Base-by-base conservation (phyloP, 2,888 invertebrate species). In the Pterostichus niger region DNA sequence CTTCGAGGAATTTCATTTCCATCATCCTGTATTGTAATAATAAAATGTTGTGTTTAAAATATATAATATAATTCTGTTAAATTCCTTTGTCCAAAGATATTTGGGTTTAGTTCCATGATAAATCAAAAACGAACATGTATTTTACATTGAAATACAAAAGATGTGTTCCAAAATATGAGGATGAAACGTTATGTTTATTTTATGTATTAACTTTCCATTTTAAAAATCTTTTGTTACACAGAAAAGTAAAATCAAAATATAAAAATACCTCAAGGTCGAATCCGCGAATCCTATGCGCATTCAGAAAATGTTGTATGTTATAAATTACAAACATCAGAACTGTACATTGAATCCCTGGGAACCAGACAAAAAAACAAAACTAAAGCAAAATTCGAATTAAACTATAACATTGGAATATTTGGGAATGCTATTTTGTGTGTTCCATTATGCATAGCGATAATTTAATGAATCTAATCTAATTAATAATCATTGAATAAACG, bases 401-500 rank as follows among this genome's bases (percentile, higher is more conserved):
- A 49, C 3, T n/a, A 49, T 6, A 49, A 49, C 40, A 40, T 6
- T 40, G 40, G 2, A 49, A 10, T 2, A n/a, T 49, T 40, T 40
- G 6, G 0, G n/a, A 49, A 49, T 13, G 64, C 11, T 31, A 31
- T 59, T 59, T 59, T 17, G 59, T 10, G 13, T 71, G 5, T 56
- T 56, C 9, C 17, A 17, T 56, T 56, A 71, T 64, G 31, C 33
- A 64, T 5, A 9, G 11, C n/a, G 13, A 64, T 33, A 44, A 46
- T 64, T 64, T 33, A 40, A 71, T 71, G 2, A 17, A 40, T 71
- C 24, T 61, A 40, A 44, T 71, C 44, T 71, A 71, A 71, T 68
- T 71, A 44, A 40, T 40, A 64, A 33, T n/a, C 6, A 31, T 31
- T 0, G 13, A 64, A 33, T 64, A 13, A 49, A 64, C 64, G 35